Base-by-base conservation (phyloP, 1,140 invertebrate genomes). In the Aphelenchoides fujianensis region DNA sequence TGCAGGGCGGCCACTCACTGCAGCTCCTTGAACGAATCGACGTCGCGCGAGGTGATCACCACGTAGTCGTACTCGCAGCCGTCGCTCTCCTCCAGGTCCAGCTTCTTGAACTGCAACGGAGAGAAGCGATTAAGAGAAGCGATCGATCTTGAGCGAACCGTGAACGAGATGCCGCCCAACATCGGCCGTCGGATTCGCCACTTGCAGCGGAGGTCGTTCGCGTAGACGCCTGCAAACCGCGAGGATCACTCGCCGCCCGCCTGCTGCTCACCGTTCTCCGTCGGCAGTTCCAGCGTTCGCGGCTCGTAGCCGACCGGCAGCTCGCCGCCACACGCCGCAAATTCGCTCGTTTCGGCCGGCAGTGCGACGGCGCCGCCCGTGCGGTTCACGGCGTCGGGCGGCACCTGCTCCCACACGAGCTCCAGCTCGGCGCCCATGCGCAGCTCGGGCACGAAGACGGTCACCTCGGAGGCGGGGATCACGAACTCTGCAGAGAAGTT, bases 31-130 rank as follows among this genome's bases (percentile, higher is more conserved):
- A 52, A 35, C 34, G 23, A 35, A 28, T 34, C 75, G 30, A 54
- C 68, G 59, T 72, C 69, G 53, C 54, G 30, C 19, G 72, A 54
- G 19, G 34, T 52, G 69, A 82, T 54, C 3, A 72, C 12, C 34
- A 82, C 16, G 68, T 73, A 82, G 68, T 82, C 81, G 68, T 76
- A 84, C 5, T 48, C 52, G 41, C 81, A 82, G 3, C 69, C 64
- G 2, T 52, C 27, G 30, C 70, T 71, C 27, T 76, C 61, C 68
- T 83, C 81, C 37, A 84, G 28, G 62, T 82, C 81, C 2, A 84
- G 35, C 2, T 41, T 41, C 0, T 75, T 82, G 9, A 78, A 23
- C 55, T 75, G 19, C 27, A 74, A 9, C n/a, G n/a, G n/a, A n/a
- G n/a, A n/a, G n/a, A n/a, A n/a, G n/a, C n/a, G n/a, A n/a, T n/a